Conservation (phyloP, 2,888 invertebrate genomes). For the Tiphia femorata region DNA sequence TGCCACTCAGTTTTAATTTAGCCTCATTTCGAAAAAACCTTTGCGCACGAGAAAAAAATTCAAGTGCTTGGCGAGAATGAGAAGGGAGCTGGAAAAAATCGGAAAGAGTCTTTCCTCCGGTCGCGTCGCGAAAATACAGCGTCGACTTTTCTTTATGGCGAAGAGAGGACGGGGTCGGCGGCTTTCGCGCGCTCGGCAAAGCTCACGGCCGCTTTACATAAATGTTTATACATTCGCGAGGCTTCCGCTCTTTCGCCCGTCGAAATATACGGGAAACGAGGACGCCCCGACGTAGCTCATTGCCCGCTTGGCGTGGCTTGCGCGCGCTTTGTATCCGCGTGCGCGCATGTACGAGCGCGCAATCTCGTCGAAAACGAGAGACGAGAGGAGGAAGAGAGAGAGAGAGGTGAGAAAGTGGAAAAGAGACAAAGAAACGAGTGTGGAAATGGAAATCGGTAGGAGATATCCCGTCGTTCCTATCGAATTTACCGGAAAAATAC, state of each 20-base stretch:
- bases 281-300: constrained; percentile 18
- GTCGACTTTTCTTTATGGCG: constrained; percentile 33
- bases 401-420: background rate
- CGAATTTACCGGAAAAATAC: too few relatives aligned
- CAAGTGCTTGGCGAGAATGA: constrained; percentile 1
- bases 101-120: background rate
- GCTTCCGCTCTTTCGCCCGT: constrained; percentile 31
- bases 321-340: too few relatives aligned
- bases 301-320: too few relatives aligned
- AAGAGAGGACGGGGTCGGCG: too few relatives aligned
- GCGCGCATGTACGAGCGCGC: constrained; percentile 13
- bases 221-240: constrained; percentile 42
- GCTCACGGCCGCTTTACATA: constrained; percentile 30
- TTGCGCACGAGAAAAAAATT: too few relatives aligned
- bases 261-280: constrained; percentile 3
- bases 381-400: background rate
- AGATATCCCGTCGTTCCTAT: too few relatives aligned
- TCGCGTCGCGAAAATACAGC: constrained; percentile 28
- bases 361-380: too few relatives aligned
- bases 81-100: background rate
- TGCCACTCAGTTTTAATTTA: too few relatives aligned
- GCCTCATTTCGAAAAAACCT: too few relatives aligned
- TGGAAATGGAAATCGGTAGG: too few relatives aligned
- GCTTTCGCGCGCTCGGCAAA: constrained; percentile 18
- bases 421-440: too few relatives aligned